Percentiles rank a stretch among this genome's conserved stretches.
Evolutionary conservation across 2,888 invertebrate species (phyloP).

Genomic region (Odontothrips loti): DNA sequence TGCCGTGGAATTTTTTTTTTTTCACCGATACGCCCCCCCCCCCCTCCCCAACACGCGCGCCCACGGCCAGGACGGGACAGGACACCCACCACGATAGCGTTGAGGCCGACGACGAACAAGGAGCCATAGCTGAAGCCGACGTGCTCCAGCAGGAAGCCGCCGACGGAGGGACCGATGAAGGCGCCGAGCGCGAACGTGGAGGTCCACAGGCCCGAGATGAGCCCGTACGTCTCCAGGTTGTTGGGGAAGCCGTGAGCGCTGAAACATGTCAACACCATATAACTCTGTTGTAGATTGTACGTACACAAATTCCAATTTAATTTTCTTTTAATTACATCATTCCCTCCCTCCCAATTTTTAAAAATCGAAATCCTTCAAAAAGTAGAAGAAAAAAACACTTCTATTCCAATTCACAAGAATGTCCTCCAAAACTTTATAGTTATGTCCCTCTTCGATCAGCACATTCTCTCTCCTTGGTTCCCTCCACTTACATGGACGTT

Average conservation of each 20-base stretch:
- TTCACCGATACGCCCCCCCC: neutral
- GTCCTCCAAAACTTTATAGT: no score
- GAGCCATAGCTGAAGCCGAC: slow-evolving; percentile 68
- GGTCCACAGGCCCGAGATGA: slow-evolving; percentile 87
- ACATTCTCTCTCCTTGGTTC: no score
- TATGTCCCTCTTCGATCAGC: no score
- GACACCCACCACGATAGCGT: slow-evolving; percentile 60
- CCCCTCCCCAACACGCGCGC: neutral
- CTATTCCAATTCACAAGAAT: no score
- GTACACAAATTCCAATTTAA: neutral
- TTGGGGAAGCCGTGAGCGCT: slow-evolving; percentile 74
- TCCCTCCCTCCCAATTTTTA: no score
- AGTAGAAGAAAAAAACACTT: no score
- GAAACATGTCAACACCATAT: slow-evolving; percentile 37
- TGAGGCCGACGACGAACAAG: slow-evolving; percentile 63
- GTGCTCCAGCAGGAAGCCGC: slow-evolving; percentile 67
- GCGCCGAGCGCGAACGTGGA: slow-evolving; percentile 85
- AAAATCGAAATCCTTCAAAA: no score
- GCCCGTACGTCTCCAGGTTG: slow-evolving; percentile 80
- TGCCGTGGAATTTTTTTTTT: neutral
- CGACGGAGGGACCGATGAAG: slow-evolving; percentile 74
- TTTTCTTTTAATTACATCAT: no score
- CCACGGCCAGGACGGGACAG: neutral
- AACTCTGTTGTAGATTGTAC: slow-evolving; percentile 10
- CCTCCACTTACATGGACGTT: slow-evolving; percentile 74